Evolutionary conservation across 2,113 vertebrate genomes (phyloP).

Genomic region (Opisthocomus hoazin): DNA sequence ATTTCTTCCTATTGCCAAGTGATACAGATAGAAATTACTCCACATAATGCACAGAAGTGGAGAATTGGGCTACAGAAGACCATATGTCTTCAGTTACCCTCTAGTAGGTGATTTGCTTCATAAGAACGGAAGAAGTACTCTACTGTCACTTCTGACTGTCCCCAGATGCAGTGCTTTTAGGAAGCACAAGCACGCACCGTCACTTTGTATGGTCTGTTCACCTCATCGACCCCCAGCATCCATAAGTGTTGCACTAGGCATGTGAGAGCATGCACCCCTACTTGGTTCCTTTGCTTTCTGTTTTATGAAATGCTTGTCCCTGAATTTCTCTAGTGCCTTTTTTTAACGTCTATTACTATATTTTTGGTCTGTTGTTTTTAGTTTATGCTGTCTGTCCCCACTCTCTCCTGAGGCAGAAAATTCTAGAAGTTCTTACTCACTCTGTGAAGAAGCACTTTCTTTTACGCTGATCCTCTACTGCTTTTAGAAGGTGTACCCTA

Average conservation of each 20-base stretch:
- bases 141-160: not conserved
- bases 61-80: not conserved
- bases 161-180: not conserved
- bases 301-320: not conserved
- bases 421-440: not conserved
- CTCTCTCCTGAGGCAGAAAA: not conserved
- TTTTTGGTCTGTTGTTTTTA: not conserved
- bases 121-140: not conserved
- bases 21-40: not conserved
- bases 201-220: not conserved
- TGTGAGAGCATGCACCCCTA: not conserved
- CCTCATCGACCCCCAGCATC: rapidly evolving
- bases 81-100: not conserved
- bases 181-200: not conserved
- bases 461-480: not conserved
- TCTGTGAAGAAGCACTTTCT: not conserved
- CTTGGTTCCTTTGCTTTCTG: not conserved
- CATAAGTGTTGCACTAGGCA: not conserved
- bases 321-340: not conserved
- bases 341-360: not conserved
- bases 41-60: not conserved
- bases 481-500: not conserved
- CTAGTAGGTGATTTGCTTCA: not conserved
- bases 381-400: not conserved
- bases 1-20: not conserved